phyloP scores from a whole-genome alignment of 2,113 vertebrate genomes.

The Brachyhypopomus occidentalis region DNA sequence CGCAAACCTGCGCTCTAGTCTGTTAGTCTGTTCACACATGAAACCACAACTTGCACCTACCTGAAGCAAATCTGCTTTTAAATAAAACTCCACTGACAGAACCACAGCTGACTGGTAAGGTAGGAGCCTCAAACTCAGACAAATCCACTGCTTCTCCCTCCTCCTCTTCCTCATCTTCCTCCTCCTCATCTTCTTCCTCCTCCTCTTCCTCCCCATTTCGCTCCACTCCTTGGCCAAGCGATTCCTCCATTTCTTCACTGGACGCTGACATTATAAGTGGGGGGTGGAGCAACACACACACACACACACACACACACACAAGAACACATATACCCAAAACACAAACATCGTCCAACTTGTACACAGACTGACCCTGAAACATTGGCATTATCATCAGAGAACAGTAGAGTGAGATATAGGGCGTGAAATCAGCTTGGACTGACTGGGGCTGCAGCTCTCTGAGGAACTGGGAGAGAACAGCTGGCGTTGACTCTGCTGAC shows the following conservation, averaged over 20 bases:
- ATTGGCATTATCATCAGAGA: slow-evolving; percentile 5
- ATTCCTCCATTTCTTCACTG: neutral
- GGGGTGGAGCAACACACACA: neutral
- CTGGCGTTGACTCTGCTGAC: slow-evolving; percentile 23
- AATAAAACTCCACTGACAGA: slow-evolving; percentile 56
- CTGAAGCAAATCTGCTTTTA: slow-evolving; percentile 64
- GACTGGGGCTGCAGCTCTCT: slow-evolving; percentile 38
- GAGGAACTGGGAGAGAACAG: neutral
- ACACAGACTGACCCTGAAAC: too few relatives aligned
- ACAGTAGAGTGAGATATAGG: too few relatives aligned
- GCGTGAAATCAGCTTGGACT: neutral
- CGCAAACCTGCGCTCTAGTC: too few relatives aligned
- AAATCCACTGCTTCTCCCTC: neutral
- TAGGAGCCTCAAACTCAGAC: neutral
- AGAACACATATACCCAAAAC: too few relatives aligned
- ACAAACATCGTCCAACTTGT: too few relatives aligned
- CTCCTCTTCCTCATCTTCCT: neutral
- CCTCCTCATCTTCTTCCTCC: slow-evolving; percentile 24
- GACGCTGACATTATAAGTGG: neutral
- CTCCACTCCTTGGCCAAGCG: neutral
- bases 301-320: too few relatives aligned
- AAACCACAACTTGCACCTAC: slow-evolving; percentile 47
- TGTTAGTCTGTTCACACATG: too few relatives aligned
- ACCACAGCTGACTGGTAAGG: slow-evolving; percentile 64
- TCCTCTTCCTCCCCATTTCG: neutral